Conservation (phyloP, 2,888 invertebrate species). For the Drosophila emarginata region DNA sequence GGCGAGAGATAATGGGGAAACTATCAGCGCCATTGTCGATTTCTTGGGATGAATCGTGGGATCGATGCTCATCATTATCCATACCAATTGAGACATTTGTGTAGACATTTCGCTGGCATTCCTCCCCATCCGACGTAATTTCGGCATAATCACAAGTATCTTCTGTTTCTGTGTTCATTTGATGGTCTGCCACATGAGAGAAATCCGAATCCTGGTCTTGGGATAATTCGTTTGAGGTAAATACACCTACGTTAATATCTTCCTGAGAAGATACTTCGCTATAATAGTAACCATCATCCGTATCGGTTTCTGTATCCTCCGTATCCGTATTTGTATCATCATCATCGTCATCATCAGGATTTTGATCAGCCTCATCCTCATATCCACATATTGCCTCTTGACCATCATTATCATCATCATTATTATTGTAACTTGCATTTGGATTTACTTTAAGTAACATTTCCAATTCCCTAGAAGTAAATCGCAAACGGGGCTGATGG, state of each 20-base stretch:
- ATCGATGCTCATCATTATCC: too few species aligned
- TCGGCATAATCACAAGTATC: background rate
- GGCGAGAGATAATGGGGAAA: too few species aligned
- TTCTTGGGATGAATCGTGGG: too few species aligned
- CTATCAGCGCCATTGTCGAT: too few species aligned
- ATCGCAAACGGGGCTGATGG: conserved; percentile 17
- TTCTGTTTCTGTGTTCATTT: background rate
- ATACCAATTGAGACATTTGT: too few species aligned
- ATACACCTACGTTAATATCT: background rate
- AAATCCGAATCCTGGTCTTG: background rate
- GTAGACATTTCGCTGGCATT: too few species aligned
- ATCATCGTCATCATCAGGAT: background rate
- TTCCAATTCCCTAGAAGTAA: conserved; percentile 28
- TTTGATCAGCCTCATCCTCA: background rate
- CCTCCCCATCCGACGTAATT: too few species aligned
- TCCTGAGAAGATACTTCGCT: background rate
- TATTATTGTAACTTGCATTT: background rate
- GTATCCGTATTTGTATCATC: background rate
- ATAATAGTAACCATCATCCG: background rate
- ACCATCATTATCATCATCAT: too few species aligned
- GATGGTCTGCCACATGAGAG: background rate
- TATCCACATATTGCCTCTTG: background rate
- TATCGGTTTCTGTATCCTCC: background rate
- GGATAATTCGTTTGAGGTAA: background rate
- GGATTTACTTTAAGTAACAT: conserved; percentile 9